Conservation (phyloP, 2,888 invertebrate genomes). For the Pollenia amentaria region DNA sequence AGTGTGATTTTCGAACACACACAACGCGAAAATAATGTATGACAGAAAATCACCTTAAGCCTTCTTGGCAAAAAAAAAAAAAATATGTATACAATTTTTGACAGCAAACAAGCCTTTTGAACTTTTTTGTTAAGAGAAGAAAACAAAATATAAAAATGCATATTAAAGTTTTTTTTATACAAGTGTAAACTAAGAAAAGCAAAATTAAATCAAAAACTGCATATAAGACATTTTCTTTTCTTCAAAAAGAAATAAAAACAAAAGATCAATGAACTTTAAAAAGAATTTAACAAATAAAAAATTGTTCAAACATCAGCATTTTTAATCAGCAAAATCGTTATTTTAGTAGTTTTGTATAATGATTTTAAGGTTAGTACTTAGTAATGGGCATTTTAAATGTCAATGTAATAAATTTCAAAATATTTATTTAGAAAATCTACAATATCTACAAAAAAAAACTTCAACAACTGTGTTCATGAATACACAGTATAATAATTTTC, state of each 20-base stretch:
- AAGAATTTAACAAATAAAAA: constrained; percentile 1
- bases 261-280: constrained; percentile 47
- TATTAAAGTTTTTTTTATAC: constrained; percentile 1
- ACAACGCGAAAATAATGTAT: neutral
- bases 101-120: constrained; percentile 58
- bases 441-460: neutral
- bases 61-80: constrained; percentile 4
- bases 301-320: constrained; percentile 31
- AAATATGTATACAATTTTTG: constrained; percentile 4
- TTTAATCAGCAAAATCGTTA: constrained; percentile 1
- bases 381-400: constrained; percentile 54
- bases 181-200: constrained; percentile 3
- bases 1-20: constrained; percentile 7
- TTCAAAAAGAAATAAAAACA: neutral
- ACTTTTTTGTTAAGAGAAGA: constrained; percentile 22
- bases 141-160: constrained; percentile 20
- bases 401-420: constrained; percentile 58
- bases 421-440: neutral
- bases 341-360: constrained; percentile 24
- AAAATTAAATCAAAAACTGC: constrained; percentile 5
- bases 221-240: constrained; percentile 9
- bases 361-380: constrained; percentile 33
- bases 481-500: constrained; percentile 26
- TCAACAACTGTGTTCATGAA: constrained; percentile 25
- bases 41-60: constrained; percentile 19